Evolutionary conservation across 2,888 invertebrate genomes (phyloP), one percentile per base, ranked within the genome.

Genomic region (Perithous albicinctus): DNA sequence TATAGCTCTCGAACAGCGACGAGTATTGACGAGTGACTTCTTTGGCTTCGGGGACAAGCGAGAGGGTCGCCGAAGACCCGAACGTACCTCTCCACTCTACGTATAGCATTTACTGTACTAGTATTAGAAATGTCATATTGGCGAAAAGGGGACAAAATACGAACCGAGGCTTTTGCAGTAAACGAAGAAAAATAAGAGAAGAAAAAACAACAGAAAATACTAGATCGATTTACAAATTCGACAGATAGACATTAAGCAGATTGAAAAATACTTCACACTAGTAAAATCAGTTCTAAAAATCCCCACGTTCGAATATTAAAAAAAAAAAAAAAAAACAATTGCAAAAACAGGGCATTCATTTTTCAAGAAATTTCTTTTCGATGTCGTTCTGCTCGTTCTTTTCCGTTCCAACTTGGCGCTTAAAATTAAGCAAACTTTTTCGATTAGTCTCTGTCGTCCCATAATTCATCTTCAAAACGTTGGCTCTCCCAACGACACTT

Each of bases 41-140:
- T 89, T 85, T 87, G 91, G 91, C 91, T 91, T 91, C 90, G 86
- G 87, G 88, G 88, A 89, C 87, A 88, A 89, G 87, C 89, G 89
- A 89, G 89, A 89, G 89, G 90, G 89, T 90, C 89, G 88, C 86
- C 84, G 89, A 90, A 90, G 90, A 91, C 91, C 90, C 88, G 88
- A 87, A 88, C 88, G 88, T 89, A 41, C 26, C 18, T 76, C 18
- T 76, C n/a, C 15, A 20, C 15, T 20, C 43, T 43, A 12, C 8
- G n/a, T 29, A 18, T 5, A 20, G n/a, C 15, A 15, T n/a, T 32
- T 43, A 4, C 32, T n/a, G 8, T 4, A 1, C 12, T 20, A 5
- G 15, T 8, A 56, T 23, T 35, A 54, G 51, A 48, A 54, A 54
- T 10, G 35, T 20, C 8, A 46, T 56, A 56, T 32, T 35, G 2